Evolutionary conservation across 1,140 invertebrate genomes (phyloP).

Genomic region (Drosophila pallidifrons): DNA sequence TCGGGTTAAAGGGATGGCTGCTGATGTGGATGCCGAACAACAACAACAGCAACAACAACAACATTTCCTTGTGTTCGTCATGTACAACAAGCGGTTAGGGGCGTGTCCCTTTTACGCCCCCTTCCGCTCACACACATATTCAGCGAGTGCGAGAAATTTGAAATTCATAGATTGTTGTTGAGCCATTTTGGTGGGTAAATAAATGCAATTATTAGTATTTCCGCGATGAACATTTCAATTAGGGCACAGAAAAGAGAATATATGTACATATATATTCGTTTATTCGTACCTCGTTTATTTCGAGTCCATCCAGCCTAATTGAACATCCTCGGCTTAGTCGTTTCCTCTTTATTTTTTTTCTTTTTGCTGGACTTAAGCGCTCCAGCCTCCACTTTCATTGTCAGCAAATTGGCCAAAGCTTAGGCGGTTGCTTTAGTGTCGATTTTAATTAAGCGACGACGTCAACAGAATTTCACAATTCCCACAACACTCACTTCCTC

Average conservation of each 20-base stretch:
- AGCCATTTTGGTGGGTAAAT: slow-evolving; percentile 24
- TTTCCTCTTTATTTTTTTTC: too few relatives aligned
- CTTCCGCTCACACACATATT: not conserved
- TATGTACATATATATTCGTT: not conserved
- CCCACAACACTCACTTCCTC: not conserved
- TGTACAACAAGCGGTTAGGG: slow-evolving; percentile 9
- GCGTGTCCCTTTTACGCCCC: not conserved
- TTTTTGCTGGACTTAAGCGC: not conserved
- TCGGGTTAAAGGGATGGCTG: not conserved
- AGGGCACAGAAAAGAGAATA: slow-evolving; percentile 7
- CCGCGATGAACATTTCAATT: slow-evolving; percentile 62
- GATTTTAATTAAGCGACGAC: slow-evolving; percentile 71
- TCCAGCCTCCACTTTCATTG: slow-evolving; percentile 49
- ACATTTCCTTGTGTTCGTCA: slow-evolving; percentile 21
- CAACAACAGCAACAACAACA: slow-evolving; percentile 1
- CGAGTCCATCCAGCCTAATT: slow-evolving; percentile 17
- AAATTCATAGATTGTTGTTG: slow-evolving; percentile 69
- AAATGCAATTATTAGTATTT: slow-evolving; percentile 69
- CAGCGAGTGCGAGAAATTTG: slow-evolving; percentile 42
- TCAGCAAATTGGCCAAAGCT: slow-evolving; percentile 69
- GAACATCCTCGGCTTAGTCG: slow-evolving; percentile 1
- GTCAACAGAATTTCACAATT: slow-evolving; percentile 1
- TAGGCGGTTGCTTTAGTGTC: slow-evolving; percentile 68
- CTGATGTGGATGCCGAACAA: not conserved
- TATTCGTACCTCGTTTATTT: not conserved